A percentile compares a stretch with the other conserved stretches of the same genome.
phyloP scores from a whole-genome alignment of 1,140 invertebrate species.

The Pseudomyrmex sp. region DNA sequence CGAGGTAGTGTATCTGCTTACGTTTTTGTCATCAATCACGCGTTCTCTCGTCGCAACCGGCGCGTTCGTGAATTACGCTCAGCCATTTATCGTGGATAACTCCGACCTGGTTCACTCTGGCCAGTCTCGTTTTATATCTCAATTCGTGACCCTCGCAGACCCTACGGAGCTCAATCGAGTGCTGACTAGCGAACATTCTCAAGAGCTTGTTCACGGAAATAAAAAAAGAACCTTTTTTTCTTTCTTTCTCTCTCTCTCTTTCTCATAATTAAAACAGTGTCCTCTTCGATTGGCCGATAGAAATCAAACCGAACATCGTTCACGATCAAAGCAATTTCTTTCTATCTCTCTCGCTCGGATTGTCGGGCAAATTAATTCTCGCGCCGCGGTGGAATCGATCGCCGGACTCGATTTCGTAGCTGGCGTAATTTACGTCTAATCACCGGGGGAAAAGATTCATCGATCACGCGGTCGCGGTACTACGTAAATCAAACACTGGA shows the following conservation, averaged over 20 bases:
- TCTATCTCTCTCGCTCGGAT: neutral
- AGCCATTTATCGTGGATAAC: conserved; percentile 42
- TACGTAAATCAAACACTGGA: conserved; percentile 60
- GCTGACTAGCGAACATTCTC: neutral
- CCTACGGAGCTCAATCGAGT: neutral
- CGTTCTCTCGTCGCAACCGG: conserved; percentile 38
- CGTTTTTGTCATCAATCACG: conserved; percentile 68
- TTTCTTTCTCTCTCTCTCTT: neutral
- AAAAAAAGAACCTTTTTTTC: neutral
- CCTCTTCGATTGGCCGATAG: neutral
- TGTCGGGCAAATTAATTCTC: conserved; percentile 53
- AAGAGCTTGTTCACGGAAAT: neutral
- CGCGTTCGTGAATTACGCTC: conserved; percentile 38
- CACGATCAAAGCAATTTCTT: neutral
- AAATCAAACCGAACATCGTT: neutral
- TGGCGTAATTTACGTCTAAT: conserved; percentile 58
- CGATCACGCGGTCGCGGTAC: conserved; percentile 53
- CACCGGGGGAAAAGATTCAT: conserved; percentile 55
- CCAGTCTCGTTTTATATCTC: conserved; percentile 47
- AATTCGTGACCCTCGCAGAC: conserved; percentile 44
- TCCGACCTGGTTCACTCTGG: conserved; percentile 21
- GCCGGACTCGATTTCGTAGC: conserved; percentile 46
- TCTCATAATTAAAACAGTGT: conserved; percentile 47
- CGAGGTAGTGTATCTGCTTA: conserved; percentile 62
- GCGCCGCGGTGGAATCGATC: conserved; percentile 41